These are phyloP conservation scores for Trichogramma evanescens DNA, from an alignment of 2,888 invertebrate genomes.

Conservation along the genomic window DNA sequence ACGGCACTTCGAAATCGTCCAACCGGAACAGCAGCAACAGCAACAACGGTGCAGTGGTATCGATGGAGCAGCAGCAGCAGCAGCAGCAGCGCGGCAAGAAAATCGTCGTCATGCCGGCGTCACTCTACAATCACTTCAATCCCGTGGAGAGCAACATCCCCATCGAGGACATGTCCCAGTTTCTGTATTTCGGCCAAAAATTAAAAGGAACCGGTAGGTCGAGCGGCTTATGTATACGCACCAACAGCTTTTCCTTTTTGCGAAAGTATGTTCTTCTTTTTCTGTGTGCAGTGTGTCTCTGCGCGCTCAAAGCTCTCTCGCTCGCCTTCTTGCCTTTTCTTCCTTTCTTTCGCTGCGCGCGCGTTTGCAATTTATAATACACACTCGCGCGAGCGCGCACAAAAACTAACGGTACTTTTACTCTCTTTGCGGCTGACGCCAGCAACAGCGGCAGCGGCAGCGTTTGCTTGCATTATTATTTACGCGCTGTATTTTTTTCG, in stretches of 20 bases:
- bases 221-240: background rate
- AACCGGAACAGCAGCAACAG: background rate
- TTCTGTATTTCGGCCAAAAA: conserved; percentile 66
- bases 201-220: conserved; percentile 35
- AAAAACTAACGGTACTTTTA: conserved; percentile 12
- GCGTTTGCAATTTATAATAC: conserved; percentile 12
- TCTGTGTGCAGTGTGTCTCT: no score
- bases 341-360: background rate
- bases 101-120: conserved; percentile 56
- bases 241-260: conserved; percentile 10
- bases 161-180: conserved; percentile 62
- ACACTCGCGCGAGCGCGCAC: conserved; percentile 14
- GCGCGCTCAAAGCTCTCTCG: no score
- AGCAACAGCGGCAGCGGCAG: background rate
- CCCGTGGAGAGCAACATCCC: conserved; percentile 59
- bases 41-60: conserved; percentile 32
- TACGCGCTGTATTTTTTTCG: background rate
- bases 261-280: no score
- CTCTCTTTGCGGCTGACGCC: background rate
- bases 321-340: no score
- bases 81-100: conserved; percentile 47
- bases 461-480: background rate
- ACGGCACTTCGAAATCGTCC: conserved; percentile 3
- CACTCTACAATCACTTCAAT: conserved; percentile 59
- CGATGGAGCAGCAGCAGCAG: conserved; percentile 41